Conservation (phyloP, 2,888 invertebrate species). For the Ecliptopera silaceata region DNA sequence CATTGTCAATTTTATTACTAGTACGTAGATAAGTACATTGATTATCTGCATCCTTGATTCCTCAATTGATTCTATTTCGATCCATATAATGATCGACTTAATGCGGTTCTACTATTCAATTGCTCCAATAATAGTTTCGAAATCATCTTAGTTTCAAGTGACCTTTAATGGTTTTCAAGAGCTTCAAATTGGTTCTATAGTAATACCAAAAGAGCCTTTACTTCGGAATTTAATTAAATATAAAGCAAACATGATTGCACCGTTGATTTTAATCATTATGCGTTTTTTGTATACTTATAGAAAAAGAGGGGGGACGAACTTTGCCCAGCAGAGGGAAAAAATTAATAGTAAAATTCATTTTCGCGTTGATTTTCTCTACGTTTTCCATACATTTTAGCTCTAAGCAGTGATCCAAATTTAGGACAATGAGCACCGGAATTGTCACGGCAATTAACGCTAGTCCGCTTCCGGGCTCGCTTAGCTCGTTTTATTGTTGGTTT, state of each 20-base stretch:
- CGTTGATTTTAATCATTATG: constrained; percentile 32
- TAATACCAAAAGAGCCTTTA: neutral
- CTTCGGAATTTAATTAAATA: neutral
- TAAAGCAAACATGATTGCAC: constrained; percentile 30
- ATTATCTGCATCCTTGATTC: constrained; percentile 7
- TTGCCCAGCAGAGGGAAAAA: too few species aligned
- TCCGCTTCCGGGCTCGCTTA: constrained; percentile 62
- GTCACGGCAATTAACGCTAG: constrained; percentile 66
- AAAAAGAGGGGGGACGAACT: too few species aligned
- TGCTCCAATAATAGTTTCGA: constrained; percentile 8
- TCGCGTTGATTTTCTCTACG: too few species aligned
- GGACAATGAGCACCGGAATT: constrained; percentile 59
- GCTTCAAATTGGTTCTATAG: constrained; percentile 25
- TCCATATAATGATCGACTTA: neutral
- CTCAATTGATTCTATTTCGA: constrained; percentile 13
- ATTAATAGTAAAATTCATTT: too few species aligned
- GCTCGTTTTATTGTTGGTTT: constrained; percentile 53
- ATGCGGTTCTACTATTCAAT: constrained; percentile 2
- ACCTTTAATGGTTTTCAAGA: constrained; percentile 17
- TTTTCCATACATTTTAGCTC: too few species aligned
- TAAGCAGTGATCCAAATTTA: constrained; percentile 56
- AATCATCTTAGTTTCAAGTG: constrained; percentile 31
- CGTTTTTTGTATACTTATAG: too few species aligned
- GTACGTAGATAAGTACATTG: too few species aligned
- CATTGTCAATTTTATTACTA: constrained; percentile 1